A percentile compares a stretch with the other conserved stretches of the same genome.
Conservation (phyloP, 2,797 vertebrate genomes). For the Oreochromis grahami region DNA sequence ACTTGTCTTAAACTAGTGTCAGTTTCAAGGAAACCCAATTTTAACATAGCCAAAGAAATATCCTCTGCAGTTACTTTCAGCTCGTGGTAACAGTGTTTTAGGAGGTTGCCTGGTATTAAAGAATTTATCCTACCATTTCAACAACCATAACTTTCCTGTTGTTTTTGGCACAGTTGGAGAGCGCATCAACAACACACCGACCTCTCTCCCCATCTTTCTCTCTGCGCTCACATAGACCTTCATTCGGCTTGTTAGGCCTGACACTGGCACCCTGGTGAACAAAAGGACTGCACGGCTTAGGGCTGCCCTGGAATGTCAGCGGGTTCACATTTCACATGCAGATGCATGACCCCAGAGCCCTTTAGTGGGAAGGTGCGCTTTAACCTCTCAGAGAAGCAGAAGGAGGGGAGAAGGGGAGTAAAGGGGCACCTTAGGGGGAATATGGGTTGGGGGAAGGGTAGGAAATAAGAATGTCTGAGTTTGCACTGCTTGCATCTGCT, state of each 20-base stretch:
- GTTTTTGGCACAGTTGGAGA: slow-evolving; percentile 2
- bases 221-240: slow-evolving; percentile 33
- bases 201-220: slow-evolving; percentile 17
- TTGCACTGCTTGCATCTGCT: slow-evolving; percentile 52
- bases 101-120: neutral
- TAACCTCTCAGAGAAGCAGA: slow-evolving; percentile 72
- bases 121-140: slow-evolving; percentile 10
- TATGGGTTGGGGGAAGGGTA: slow-evolving; percentile 47
- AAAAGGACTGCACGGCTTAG: slow-evolving; percentile 85
- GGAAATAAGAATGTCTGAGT: slow-evolving; percentile 48
- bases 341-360: slow-evolving; percentile 91
- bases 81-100: neutral
- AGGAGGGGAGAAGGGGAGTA: slow-evolving; percentile 47
- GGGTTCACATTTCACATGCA: slow-evolving; percentile 97
- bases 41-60: slow-evolving; percentile 1
- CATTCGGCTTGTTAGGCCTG: slow-evolving; percentile 85
- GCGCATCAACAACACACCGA: slow-evolving; percentile 36
- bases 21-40: slow-evolving; percentile 51
- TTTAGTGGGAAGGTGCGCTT: slow-evolving; percentile 80
- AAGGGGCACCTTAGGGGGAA: slow-evolving; percentile 68
- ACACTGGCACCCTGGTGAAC: slow-evolving; percentile 86
- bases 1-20: slow-evolving; percentile 6
- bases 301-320: slow-evolving; percentile 93
- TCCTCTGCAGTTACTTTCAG: slow-evolving; percentile 10
- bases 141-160: slow-evolving; percentile 1